Conservation (phyloP, 92 coral and sea anemone genomes). For the Heliopora coerulea region DNA sequence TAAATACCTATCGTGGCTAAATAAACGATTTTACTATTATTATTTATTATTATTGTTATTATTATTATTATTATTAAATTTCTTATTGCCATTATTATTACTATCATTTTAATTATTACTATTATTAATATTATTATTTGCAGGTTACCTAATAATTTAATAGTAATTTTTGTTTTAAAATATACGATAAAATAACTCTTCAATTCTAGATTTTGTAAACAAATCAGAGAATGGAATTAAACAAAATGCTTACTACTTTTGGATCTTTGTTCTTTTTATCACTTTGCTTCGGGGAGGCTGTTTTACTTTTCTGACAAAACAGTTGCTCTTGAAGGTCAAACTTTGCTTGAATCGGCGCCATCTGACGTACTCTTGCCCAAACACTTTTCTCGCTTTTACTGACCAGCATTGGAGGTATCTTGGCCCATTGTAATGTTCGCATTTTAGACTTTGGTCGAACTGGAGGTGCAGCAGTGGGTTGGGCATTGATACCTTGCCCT, state of each 20-base stretch:
- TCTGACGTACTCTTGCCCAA: conserved; percentile 72
- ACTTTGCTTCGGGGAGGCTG: conserved; percentile 59
- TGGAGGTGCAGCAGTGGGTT: conserved; percentile 61
- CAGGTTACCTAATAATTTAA: too few relatives aligned
- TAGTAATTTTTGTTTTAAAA: too few relatives aligned
- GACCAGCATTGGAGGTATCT: conserved; percentile 80
- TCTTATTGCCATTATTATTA: too few relatives aligned
- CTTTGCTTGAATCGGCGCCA: conserved; percentile 80
- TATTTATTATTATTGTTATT: too few relatives aligned
- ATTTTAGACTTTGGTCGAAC: conserved; percentile 82
- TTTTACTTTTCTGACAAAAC: conserved; percentile 87
- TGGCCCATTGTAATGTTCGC: conserved; percentile 95
- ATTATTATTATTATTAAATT: too few relatives aligned
- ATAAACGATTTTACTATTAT: too few relatives aligned
- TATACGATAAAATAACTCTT: too few relatives aligned
- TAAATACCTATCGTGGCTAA: too few relatives aligned
- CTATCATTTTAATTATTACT: too few relatives aligned
- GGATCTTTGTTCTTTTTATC: conserved; percentile 72
- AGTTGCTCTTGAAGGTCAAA: conserved; percentile 83
- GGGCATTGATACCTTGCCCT: neutral
- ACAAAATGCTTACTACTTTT: conserved; percentile 62
- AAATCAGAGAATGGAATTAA: too few relatives aligned
- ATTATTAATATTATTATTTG: too few relatives aligned
- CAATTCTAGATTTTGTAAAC: too few relatives aligned
- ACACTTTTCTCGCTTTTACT: conserved; percentile 79